phyloP scores from a whole-genome alignment of 1,140 invertebrate genomes.

The Nasonia vitripennis region DNA sequence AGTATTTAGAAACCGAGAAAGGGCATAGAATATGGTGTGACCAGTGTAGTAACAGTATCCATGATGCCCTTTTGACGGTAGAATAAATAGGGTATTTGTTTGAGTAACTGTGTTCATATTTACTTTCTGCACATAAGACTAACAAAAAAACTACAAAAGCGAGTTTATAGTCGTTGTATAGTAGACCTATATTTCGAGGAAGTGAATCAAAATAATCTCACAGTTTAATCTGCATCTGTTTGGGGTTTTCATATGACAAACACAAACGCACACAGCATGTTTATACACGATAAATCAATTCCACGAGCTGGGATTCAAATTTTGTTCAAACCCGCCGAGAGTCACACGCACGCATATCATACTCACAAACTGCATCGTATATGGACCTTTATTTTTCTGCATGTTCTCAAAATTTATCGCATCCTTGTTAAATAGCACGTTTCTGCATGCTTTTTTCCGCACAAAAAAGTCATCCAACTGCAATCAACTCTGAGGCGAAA shows the following conservation, averaged over 20 bases:
- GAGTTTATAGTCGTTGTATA: neutral
- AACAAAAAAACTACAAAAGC: neutral
- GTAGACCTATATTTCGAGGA: neutral
- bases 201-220: neutral
- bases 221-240: neutral
- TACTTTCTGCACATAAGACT: no score
- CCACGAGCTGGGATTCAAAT: neutral
- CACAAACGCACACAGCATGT: neutral
- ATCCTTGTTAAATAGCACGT: neutral
- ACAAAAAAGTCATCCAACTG: neutral
- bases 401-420: neutral
- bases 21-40: no score
- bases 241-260: neutral
- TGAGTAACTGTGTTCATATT: neutral
- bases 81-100: neutral
- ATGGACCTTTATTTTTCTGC: neutral
- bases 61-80: no score
- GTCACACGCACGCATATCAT: neutral
- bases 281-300: neutral
- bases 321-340: neutral
- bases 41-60: no score
- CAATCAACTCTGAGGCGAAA: neutral
- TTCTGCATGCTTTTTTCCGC: neutral
- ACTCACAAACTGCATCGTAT: neutral
- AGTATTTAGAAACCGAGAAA: neutral